These are phyloP conservation scores for Scaptomyza caliginosa DNA, from an alignment of 2,888 invertebrate species.

Conservation along the genomic window DNA sequence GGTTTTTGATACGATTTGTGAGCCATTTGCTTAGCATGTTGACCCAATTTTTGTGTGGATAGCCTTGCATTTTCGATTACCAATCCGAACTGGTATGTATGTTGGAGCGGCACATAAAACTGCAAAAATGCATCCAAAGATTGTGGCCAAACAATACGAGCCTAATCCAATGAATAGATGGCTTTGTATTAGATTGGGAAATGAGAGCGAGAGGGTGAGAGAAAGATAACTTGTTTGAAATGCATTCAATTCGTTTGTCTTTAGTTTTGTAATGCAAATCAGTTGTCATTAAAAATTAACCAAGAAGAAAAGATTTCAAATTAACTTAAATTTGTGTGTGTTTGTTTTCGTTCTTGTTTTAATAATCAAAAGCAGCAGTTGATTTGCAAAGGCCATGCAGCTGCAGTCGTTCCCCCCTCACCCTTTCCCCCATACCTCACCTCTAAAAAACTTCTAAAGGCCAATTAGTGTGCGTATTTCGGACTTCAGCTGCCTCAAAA, in stretches of 20 bases:
- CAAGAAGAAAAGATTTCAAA: conserved; percentile 34
- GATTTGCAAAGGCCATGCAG: conserved; percentile 53
- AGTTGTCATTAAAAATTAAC: conserved; percentile 37
- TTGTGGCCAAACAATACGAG: conserved; percentile 2
- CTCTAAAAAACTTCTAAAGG: conserved; percentile 9
- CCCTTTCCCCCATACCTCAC: neutral
- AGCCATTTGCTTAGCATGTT: conserved; percentile 31
- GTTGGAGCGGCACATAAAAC: conserved; percentile 36
- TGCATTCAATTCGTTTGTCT: conserved; percentile 7
- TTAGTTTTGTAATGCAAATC: conserved; percentile 23
- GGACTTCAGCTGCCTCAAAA: conserved; percentile 28
- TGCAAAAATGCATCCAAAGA: conserved; percentile 26
- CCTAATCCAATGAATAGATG: conserved; percentile 1
- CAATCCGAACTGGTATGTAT: conserved; percentile 15
- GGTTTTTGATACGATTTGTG: neutral
- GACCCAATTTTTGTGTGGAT: conserved; percentile 23
- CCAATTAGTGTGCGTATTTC: conserved; percentile 69
- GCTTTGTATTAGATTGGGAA: neutral
- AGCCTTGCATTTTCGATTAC: conserved; percentile 35
- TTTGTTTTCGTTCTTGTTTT: conserved; percentile 28
- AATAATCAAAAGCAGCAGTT: conserved; percentile 43
- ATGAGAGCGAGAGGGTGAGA: too few relatives aligned
- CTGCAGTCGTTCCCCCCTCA: conserved; percentile 7
- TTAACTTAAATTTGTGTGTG: conserved; percentile 43
- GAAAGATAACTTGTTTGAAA: too few relatives aligned